A percentile compares a stretch with the other conserved stretches of the same genome.
phyloP scores from a whole-genome alignment of 2,888 invertebrate genomes.

The Pilophorus perplexus region DNA sequence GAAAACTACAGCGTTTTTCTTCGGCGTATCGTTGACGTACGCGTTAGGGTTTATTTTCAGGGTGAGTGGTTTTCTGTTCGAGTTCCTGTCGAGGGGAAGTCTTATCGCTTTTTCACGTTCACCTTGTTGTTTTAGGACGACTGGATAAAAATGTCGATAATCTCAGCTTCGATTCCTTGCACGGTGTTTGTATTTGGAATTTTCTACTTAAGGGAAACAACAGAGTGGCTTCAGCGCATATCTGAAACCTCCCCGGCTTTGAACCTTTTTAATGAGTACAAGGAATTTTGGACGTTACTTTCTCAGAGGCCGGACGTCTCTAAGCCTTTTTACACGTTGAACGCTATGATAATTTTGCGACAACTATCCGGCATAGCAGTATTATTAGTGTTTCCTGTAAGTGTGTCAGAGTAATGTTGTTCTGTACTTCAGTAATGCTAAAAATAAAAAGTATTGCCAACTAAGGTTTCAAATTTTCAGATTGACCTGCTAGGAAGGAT shows the following conservation, averaged over 20 bases:
- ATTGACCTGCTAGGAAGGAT: neutral
- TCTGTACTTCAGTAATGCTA: no score
- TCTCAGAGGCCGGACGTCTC: slow-evolving; percentile 16
- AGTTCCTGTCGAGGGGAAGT: no score
- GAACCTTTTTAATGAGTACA: neutral
- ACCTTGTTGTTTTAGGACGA: slow-evolving; percentile 11
- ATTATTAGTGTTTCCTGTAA: neutral
- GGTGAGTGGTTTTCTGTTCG: slow-evolving; percentile 9
- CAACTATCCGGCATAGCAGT: slow-evolving; percentile 28
- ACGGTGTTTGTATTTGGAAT: neutral
- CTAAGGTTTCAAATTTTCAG: no score
- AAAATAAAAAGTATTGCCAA: no score
- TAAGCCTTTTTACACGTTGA: slow-evolving; percentile 14
- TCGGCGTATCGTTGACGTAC: slow-evolving; percentile 17
- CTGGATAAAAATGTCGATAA: slow-evolving; percentile 13
- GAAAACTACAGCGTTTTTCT: slow-evolving; percentile 1
- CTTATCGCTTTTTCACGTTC: no score
- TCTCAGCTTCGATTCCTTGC: slow-evolving; percentile 8
- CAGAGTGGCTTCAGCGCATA: neutral
- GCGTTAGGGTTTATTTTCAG: slow-evolving; percentile 14
- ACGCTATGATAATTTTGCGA: slow-evolving; percentile 10
- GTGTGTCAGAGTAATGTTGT: no score
- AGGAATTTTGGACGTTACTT: slow-evolving; percentile 5
- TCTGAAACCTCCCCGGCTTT: neutral
- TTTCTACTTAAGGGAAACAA: slow-evolving; percentile 14